phyloP scores from a whole-genome alignment of 2,888 invertebrate species.

The Schrankia costaestrigalis region DNA sequence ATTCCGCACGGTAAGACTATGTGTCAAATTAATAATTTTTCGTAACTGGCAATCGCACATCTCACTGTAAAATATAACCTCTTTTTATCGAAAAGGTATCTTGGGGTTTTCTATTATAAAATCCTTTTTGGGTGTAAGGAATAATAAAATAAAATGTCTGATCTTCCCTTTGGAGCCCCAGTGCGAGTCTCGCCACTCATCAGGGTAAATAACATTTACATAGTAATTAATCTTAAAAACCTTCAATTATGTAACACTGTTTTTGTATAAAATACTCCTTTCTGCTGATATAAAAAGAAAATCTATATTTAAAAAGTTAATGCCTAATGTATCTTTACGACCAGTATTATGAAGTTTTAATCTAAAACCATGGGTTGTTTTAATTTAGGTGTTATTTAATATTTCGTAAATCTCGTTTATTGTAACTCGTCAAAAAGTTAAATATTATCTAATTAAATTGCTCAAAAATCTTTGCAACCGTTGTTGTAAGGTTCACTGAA shows the following conservation, averaged over 20 bases:
- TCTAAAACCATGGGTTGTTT: no score
- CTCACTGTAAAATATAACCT: no score
- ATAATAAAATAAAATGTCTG: slow-evolving; percentile 57
- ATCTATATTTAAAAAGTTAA: neutral
- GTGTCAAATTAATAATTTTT: no score
- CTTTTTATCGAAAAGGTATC: slow-evolving; percentile 15
- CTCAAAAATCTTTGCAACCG: no score
- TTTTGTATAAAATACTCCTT: slow-evolving; percentile 27
- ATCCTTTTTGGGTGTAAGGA: slow-evolving; percentile 49
- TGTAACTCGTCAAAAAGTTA: no score
- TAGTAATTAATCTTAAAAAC: slow-evolving; percentile 12
- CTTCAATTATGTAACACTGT: slow-evolving; percentile 57
- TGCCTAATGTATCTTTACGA: neutral
- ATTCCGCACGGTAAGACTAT: no score
- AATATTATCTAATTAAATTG: no score
- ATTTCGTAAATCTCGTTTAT: no score
- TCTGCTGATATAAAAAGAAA: neutral
- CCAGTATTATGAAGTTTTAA: no score
- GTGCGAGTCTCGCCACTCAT: slow-evolving; percentile 91
- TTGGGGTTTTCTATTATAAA: slow-evolving; percentile 45
- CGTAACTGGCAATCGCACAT: no score
- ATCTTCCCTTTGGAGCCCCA: slow-evolving; percentile 82
- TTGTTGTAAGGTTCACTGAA: no score
- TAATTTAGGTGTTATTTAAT: no score
- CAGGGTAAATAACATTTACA: slow-evolving; percentile 78